phyloP scores from a whole-genome alignment of 2,888 invertebrate species.

The Seira sanloemensis region DNA sequence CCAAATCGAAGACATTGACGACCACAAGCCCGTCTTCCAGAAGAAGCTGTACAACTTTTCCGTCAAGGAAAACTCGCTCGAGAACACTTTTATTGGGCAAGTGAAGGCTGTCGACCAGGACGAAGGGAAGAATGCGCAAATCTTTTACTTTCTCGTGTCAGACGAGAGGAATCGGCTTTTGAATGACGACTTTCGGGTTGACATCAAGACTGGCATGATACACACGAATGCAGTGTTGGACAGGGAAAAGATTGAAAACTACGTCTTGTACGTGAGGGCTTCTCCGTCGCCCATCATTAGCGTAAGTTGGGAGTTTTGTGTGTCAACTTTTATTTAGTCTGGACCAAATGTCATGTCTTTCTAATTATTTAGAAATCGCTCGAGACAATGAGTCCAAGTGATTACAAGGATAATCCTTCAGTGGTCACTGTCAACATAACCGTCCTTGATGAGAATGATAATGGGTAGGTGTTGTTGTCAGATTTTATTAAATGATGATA shows the following conservation, averaged over 20 bases:
- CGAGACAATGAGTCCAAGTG: slow-evolving; percentile 63
- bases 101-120: slow-evolving; percentile 86
- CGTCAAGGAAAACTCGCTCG: slow-evolving; percentile 70
- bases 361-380: slow-evolving; percentile 64
- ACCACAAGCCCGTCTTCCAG: slow-evolving; percentile 74
- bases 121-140: slow-evolving; percentile 86
- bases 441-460: slow-evolving; percentile 90
- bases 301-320: slow-evolving; percentile 48
- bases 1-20: slow-evolving; percentile 74
- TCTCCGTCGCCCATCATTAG: slow-evolving; percentile 83
- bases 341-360: background rate
- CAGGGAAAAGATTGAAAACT: slow-evolving; percentile 85
- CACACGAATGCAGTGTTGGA: slow-evolving; percentile 88
- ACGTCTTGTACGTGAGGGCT: slow-evolving; percentile 86
- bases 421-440: slow-evolving; percentile 76
- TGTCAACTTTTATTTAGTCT: too few species aligned
- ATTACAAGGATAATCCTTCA: slow-evolving; percentile 61
- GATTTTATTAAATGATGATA: background rate
- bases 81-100: slow-evolving; percentile 76
- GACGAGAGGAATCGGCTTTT: slow-evolving; percentile 75
- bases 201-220: slow-evolving; percentile 86
- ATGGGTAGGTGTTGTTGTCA: slow-evolving; percentile 75
- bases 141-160: slow-evolving; percentile 88
- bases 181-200: slow-evolving; percentile 86
- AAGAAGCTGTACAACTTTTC: slow-evolving; percentile 64